Base-by-base conservation (phyloP, 2,113 vertebrate species). In the Circaetus gallicus region DNA sequence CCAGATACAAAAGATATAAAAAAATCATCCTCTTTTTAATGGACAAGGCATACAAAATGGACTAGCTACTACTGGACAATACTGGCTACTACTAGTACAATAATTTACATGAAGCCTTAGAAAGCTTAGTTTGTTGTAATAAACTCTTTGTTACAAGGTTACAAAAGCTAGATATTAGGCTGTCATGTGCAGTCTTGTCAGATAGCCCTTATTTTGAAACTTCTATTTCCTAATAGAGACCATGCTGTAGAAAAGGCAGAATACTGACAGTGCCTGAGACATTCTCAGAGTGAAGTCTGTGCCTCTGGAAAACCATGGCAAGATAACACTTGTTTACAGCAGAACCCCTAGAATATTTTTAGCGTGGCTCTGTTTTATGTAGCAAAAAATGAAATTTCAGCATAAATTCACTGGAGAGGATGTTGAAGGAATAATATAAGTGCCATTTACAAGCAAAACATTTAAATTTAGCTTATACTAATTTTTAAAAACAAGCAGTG, bases 291-390 rank as follows among this genome's bases (percentile, higher is more conserved):
- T 63, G n/a, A 5, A 71, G 13, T 15, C 34, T 12, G 22, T 86
- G 52, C 26, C 52, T 49, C 43, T 85, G 26, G 52, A 81, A 91
- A 86, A 29, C 17, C 12, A 31, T 31, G 9, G 28, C 14, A 58
- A 81, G 53, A 72, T 9, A 71, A 71, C 7, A 67, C 25, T n/a
- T 87, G 11, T 47, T 67, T 72, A 73, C 13, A 53, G 13, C 2
- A 7, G 49, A 66, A 42, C 2, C 2, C 9, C 16, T 40, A 36
- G 26, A 84, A 38, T 49, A 25, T 66, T 84, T 73, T 67, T 59
- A 36, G 4, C 1, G 1, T 38, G 13, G 5, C 4, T 40, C 19
- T 47, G 2, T 0, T 12, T 79, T 83, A 77, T 65, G 18, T 34
- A 78, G 15, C 2, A 36, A 42, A 63, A 43, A 26, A 52, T 2